Conservation (phyloP, 2,888 invertebrate species). For the Orthosia incerta region DNA sequence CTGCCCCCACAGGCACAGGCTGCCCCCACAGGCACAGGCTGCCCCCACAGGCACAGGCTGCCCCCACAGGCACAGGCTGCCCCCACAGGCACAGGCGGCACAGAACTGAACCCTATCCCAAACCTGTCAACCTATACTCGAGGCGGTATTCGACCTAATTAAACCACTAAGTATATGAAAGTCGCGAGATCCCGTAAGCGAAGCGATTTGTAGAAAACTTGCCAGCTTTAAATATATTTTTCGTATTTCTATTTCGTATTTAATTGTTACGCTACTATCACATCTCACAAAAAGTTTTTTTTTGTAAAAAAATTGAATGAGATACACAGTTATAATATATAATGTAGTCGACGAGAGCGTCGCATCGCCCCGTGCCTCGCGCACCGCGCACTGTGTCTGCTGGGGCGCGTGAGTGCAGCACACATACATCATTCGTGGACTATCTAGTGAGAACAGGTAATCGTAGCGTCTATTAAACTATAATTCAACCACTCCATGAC, state of each 20-base stretch:
- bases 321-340: constrained; percentile 52
- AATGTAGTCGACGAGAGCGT: constrained; percentile 25
- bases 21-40: no score
- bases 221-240: constrained; percentile 69
- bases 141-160: constrained; percentile 38
- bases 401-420: background rate
- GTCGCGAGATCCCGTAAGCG: constrained; percentile 68
- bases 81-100: no score
- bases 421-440: constrained; percentile 3
- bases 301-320: constrained; percentile 65
- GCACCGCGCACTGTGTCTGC: constrained; percentile 55
- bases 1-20: no score
- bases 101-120: background rate
- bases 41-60: no score
- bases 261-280: constrained; percentile 82
- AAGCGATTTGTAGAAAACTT: constrained; percentile 77
- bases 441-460: constrained; percentile 1
- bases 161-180: constrained; percentile 36
- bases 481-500: background rate
- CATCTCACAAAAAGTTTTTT: constrained; percentile 78
- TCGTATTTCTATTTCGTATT: constrained; percentile 71
- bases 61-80: no score
- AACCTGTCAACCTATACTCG: constrained; percentile 11
- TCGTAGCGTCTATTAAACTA: background rate
- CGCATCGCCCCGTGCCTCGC: constrained; percentile 1